Conservation (phyloP, 1,140 invertebrate genomes). For the Coptotermes formosanus region DNA sequence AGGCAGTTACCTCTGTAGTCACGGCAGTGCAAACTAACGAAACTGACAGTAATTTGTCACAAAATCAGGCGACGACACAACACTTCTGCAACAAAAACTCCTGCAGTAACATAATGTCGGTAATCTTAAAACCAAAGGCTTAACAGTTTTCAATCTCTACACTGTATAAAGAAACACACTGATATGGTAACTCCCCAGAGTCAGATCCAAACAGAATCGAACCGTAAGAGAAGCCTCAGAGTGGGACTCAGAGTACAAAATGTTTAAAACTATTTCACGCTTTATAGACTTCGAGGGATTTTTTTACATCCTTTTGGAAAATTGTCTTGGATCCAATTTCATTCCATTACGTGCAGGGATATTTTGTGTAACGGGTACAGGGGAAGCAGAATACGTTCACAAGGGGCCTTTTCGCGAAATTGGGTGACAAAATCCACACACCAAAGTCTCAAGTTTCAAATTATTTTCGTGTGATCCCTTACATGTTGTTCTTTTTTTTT, state of each 20-base stretch:
- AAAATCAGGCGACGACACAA: background rate
- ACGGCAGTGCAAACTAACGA: too few relatives aligned
- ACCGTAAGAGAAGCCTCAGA: background rate
- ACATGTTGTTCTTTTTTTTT: too few relatives aligned
- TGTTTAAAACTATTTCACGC: slow-evolving; percentile 10
- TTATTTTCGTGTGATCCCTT: background rate
- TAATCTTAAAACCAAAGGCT: background rate
- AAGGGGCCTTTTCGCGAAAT: slow-evolving; percentile 1
- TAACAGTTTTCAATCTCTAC: slow-evolving; percentile 12
- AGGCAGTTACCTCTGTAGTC: too few relatives aligned
- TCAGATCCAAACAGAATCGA: background rate
- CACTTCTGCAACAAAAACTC: background rate
- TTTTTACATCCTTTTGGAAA: background rate
- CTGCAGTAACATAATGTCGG: background rate
- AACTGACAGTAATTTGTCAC: too few relatives aligned
- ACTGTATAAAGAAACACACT: background rate
- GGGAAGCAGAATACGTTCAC: background rate
- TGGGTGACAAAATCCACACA: background rate
- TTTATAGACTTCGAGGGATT: background rate
- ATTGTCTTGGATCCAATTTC: slow-evolving; percentile 8
- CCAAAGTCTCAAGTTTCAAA: background rate
- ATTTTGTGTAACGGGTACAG: slow-evolving; percentile 1
- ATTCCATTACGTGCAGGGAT: background rate
- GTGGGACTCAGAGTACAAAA: background rate
- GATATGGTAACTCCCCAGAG: background rate